Evolutionary conservation across 2,113 vertebrate genomes (phyloP).

Genomic region (Machaerirhynchus nigripectus): DNA sequence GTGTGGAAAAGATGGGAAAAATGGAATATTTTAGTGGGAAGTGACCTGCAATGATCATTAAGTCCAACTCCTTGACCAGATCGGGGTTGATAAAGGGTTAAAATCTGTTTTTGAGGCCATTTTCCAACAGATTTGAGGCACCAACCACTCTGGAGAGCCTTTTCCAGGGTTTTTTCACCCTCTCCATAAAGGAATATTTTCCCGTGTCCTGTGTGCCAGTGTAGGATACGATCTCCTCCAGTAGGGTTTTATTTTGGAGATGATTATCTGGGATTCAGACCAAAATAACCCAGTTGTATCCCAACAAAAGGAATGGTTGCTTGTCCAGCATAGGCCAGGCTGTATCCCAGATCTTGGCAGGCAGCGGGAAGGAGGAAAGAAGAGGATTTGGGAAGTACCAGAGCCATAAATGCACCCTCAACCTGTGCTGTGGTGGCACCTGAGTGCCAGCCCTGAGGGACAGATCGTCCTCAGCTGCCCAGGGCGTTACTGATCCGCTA

Average conservation of each 20-base stretch:
- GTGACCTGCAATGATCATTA: fast-evolving
- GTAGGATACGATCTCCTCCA: neutral
- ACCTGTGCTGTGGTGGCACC: neutral
- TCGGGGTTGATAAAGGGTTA: neutral
- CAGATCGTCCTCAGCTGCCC: neutral
- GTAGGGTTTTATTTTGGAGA: neutral
- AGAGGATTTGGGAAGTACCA: neutral
- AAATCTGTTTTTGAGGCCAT: fast-evolving
- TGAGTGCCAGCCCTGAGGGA: neutral
- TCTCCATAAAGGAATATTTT: neutral
- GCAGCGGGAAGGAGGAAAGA: fast-evolving
- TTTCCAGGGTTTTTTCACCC: neutral
- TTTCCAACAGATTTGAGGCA: neutral
- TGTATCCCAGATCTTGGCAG: neutral
- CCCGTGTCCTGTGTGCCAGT: no score
- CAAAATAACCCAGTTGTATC: neutral
- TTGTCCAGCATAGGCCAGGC: fast-evolving
- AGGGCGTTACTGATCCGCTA: fast-evolving
- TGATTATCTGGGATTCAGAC: neutral
- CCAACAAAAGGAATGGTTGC: neutral
- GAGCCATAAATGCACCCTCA: neutral
- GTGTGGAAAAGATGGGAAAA: neutral
- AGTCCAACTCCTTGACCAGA: neutral
- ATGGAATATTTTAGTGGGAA: neutral
- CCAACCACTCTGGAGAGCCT: neutral